phyloP scores from a whole-genome alignment of 2,888 invertebrate species.

The Drosophila atripex region DNA sequence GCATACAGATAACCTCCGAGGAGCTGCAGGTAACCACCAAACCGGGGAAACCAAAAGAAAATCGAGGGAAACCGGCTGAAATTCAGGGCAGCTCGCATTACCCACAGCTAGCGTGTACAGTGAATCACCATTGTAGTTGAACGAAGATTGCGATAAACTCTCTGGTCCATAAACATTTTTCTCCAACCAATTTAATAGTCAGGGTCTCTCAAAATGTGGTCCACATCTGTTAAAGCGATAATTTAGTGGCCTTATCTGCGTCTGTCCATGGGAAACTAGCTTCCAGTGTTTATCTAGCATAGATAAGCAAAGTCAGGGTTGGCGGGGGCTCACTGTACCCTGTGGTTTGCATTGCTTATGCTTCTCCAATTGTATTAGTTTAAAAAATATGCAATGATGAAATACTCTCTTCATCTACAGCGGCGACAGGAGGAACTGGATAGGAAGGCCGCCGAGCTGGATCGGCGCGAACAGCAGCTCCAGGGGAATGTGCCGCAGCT shows the following conservation, averaged over 20 bases:
- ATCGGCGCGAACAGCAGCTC: conserved; percentile 94
- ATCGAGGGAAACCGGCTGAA: conserved; percentile 1
- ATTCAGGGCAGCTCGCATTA: conserved; percentile 21
- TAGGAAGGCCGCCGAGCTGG: conserved; percentile 94
- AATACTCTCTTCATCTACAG: conserved; percentile 83
- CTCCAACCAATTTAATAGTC: background rate
- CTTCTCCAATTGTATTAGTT: conserved; percentile 5
- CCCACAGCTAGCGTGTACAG: conserved; percentile 3
- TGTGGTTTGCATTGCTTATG: conserved; percentile 17
- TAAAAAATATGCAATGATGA: background rate
- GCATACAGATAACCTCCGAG: conserved; percentile 87
- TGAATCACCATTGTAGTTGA: background rate
- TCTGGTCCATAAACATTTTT: background rate
- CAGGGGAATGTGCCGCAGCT: conserved; percentile 87
- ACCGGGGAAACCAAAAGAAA: conserved; percentile 1
- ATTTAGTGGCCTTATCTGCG: background rate
- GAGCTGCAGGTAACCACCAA: conserved; percentile 88
- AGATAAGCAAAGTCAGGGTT: background rate
- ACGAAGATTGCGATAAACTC: background rate
- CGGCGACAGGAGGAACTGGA: conserved; percentile 95
- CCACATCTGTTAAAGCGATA: background rate
- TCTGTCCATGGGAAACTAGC: background rate
- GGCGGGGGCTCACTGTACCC: conserved; percentile 15
- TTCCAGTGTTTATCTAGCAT: background rate
- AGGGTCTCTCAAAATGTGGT: background rate